phyloP scores from a whole-genome alignment of 35 echinoderm and acorn worm species.

The Strongylocentrotus purpuratus region DNA sequence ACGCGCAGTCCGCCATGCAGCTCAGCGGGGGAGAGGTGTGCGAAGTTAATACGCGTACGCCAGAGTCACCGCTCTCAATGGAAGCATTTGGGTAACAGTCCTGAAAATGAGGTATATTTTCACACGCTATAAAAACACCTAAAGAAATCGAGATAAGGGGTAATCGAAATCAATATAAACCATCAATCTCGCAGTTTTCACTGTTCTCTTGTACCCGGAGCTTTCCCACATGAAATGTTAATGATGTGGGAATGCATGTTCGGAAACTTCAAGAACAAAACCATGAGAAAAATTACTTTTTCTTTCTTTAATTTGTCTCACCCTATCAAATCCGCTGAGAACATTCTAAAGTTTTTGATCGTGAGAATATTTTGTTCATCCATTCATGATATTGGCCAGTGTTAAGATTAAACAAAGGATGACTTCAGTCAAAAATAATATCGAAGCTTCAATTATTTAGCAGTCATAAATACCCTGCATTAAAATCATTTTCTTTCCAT shows the following conservation, averaged over 20 bases:
- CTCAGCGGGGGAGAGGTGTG: not conserved
- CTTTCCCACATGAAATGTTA: slow-evolving; percentile 17
- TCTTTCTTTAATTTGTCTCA: not conserved
- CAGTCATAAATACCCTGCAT: no score
- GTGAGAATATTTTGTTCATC: no score
- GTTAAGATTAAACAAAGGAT: no score
- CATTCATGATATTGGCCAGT: no score
- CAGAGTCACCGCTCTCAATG: not conserved
- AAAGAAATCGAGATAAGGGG: not conserved
- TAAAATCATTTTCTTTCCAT: no score
- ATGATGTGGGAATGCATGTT: not conserved
- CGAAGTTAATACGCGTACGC: not conserved
- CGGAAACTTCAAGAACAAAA: not conserved
- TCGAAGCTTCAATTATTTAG: no score
- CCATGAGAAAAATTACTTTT: not conserved
- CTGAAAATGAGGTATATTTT: not conserved
- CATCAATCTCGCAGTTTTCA: not conserved
- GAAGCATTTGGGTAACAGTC: not conserved
- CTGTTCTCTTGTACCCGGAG: not conserved
- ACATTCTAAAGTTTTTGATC: no score
- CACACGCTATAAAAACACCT: not conserved
- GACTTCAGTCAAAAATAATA: no score
- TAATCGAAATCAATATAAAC: not conserved
- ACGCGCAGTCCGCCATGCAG: not conserved
- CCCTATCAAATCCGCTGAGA: no score